These are phyloP conservation scores for Loriculus beryllinus DNA, from an alignment of 2,797 vertebrate species.

Conservation along the genomic window DNA sequence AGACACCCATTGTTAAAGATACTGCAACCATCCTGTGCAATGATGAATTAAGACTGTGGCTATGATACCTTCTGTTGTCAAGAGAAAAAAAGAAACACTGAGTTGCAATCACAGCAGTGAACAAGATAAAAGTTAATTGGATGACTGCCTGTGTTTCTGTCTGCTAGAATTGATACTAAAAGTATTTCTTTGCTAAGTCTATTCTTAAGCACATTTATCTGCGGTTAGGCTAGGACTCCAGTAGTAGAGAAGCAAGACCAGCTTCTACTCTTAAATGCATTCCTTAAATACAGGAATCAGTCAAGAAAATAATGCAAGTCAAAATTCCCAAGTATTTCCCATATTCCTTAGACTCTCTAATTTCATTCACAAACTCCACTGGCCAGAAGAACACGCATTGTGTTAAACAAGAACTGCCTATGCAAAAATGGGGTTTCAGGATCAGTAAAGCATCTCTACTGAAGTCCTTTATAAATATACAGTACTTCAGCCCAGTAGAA, in stretches of 20 bases:
- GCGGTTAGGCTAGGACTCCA: background rate
- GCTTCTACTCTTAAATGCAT: background rate
- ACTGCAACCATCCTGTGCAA: background rate
- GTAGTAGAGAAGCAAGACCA: background rate
- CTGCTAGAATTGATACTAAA: background rate
- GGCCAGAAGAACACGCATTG: background rate
- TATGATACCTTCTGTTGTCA: background rate
- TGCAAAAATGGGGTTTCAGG: conserved; percentile 1
- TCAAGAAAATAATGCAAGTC: background rate
- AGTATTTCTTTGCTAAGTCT: background rate
- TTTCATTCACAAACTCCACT: background rate
- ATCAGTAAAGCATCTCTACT: background rate
- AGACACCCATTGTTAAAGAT: background rate
- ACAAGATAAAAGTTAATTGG: conserved; percentile 1
- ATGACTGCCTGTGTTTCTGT: background rate
- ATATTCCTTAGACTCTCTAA: background rate
- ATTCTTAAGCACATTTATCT: background rate
- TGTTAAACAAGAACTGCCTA: background rate
- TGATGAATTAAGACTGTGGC: background rate
- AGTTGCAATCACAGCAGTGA: background rate
- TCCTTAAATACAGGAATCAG: background rate
- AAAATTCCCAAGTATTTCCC: conserved; percentile 22
- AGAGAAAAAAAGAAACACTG: background rate
- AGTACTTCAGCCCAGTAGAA: background rate
- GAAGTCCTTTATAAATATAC: conserved; percentile 1